These are phyloP conservation scores for Eupelmus urozonus DNA, from an alignment of 2,888 invertebrate genomes.

Conservation along the genomic window DNA sequence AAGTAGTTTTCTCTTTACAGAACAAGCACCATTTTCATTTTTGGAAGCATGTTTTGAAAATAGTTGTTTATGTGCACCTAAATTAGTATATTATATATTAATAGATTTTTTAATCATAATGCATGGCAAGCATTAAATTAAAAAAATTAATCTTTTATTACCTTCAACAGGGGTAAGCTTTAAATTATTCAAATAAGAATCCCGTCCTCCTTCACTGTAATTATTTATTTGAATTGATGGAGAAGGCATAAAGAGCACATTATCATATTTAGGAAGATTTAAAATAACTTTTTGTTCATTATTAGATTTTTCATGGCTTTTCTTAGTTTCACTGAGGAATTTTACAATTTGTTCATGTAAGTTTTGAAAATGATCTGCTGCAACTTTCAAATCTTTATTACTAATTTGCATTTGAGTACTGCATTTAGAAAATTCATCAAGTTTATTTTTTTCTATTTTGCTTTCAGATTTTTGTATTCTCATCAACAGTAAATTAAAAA, in stretches of 20 bases:
- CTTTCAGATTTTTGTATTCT: slow-evolving; percentile 60
- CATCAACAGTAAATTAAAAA: slow-evolving; percentile 61
- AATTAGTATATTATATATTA: no score
- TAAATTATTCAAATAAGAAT: slow-evolving; percentile 64
- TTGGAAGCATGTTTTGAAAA: slow-evolving; percentile 55
- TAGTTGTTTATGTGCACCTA: slow-evolving; percentile 55
- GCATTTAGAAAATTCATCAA: slow-evolving; percentile 64
- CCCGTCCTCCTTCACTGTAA: slow-evolving; percentile 58
- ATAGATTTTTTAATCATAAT: no score
- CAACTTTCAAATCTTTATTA: slow-evolving; percentile 64
- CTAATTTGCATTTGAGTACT: slow-evolving; percentile 67
- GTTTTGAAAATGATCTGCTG: slow-evolving; percentile 62
- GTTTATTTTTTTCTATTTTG: slow-evolving; percentile 57
- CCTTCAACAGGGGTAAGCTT: slow-evolving; percentile 71
- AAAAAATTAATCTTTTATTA: slow-evolving; percentile 43
- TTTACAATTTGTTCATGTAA: slow-evolving; percentile 58
- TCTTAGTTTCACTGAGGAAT: slow-evolving; percentile 40
- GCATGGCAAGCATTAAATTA: no score
- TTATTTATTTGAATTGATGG: slow-evolving; percentile 69
- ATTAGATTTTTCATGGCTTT: slow-evolving; percentile 17
- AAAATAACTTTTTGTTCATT: slow-evolving; percentile 32
- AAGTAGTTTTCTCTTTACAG: slow-evolving; percentile 31
- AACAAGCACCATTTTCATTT: slow-evolving; percentile 36
- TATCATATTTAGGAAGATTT: slow-evolving; percentile 60
- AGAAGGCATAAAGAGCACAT: slow-evolving; percentile 68